These are phyloP conservation scores for Lysiphlebus fabarum DNA, from an alignment of 1,140 invertebrate genomes.

Conservation along the genomic window DNA sequence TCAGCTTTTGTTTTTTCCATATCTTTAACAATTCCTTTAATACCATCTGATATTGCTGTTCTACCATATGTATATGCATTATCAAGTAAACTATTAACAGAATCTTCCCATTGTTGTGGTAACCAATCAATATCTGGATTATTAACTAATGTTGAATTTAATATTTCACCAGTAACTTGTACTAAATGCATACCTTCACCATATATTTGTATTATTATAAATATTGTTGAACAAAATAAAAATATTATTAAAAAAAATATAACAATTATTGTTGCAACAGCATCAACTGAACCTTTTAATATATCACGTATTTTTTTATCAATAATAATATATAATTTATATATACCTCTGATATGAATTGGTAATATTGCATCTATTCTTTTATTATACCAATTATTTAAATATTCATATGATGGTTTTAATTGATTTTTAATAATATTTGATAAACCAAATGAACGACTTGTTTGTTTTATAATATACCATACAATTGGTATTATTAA, in stretches of 20 bases:
- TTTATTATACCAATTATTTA: slow-evolving; percentile 49
- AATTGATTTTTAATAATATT: slow-evolving; percentile 42
- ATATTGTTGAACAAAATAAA: slow-evolving; percentile 55
- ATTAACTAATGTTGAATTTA: slow-evolving; percentile 85
- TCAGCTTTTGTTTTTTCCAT: slow-evolving; percentile 78
- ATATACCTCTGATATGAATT: slow-evolving; percentile 61
- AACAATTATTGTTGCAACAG: slow-evolving; percentile 61
- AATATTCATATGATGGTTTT: slow-evolving; percentile 28
- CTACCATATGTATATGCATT: slow-evolving; percentile 90
- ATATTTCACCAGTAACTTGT: slow-evolving; percentile 80
- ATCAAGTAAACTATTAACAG: slow-evolving; percentile 82
- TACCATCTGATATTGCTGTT: slow-evolving; percentile 77
- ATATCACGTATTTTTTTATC: slow-evolving; percentile 51
- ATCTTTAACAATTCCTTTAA: slow-evolving; percentile 75
- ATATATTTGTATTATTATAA: slow-evolving; percentile 76
- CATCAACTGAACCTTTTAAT: slow-evolving; percentile 59
- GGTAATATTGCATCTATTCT: slow-evolving; percentile 59
- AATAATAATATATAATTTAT: slow-evolving; percentile 54
- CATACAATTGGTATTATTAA: slow-evolving; percentile 65
- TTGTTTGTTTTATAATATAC: slow-evolving; percentile 61
- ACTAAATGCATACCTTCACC: slow-evolving; percentile 92
- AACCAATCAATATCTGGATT: slow-evolving; percentile 74
- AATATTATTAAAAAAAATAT: slow-evolving; percentile 58
- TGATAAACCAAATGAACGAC: slow-evolving; percentile 56
- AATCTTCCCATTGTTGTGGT: slow-evolving; percentile 68